These are phyloP conservation scores for Anguilla japonica DNA, from an alignment of 2,113 vertebrate genomes.

Conservation along the genomic window DNA sequence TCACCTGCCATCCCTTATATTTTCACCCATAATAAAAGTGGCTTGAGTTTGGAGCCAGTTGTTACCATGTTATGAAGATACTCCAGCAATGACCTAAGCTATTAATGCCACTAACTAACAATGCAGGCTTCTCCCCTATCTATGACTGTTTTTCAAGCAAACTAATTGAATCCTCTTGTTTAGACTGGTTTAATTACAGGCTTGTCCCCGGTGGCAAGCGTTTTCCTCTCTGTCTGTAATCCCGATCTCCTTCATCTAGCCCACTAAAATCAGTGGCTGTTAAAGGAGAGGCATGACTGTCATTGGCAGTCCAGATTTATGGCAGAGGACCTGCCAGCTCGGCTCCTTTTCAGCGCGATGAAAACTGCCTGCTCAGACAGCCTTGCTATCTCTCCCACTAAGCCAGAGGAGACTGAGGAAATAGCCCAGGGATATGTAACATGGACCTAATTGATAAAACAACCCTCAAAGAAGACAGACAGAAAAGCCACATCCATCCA, in stretches of 20 bases:
- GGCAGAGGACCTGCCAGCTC: neutral
- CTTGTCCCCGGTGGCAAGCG: slow-evolving; percentile 46
- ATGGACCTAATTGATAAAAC: slow-evolving; percentile 3
- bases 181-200: slow-evolving; percentile 58
- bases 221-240: slow-evolving; percentile 56
- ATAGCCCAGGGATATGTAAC: slow-evolving; percentile 10
- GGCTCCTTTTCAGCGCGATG: neutral
- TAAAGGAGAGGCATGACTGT: slow-evolving; percentile 22
- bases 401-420: neutral
- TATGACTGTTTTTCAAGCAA: slow-evolving; percentile 51
- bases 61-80: neutral
- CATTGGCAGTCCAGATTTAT: slow-evolving; percentile 31
- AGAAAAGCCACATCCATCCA: neutral
- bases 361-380: slow-evolving; percentile 15
- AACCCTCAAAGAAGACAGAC: slow-evolving; percentile 14
- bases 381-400: neutral
- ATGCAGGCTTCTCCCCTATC: slow-evolving; percentile 30
- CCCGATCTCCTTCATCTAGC: slow-evolving; percentile 6
- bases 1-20: neutral
- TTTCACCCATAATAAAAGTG: neutral
- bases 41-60: neutral
- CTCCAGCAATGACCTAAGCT: slow-evolving; percentile 50
- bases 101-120: neutral
- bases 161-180: slow-evolving; percentile 53
- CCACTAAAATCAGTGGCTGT: slow-evolving; percentile 13